Conservation (phyloP, 2,888 invertebrate genomes). For the Himalopsyche anomala region DNA sequence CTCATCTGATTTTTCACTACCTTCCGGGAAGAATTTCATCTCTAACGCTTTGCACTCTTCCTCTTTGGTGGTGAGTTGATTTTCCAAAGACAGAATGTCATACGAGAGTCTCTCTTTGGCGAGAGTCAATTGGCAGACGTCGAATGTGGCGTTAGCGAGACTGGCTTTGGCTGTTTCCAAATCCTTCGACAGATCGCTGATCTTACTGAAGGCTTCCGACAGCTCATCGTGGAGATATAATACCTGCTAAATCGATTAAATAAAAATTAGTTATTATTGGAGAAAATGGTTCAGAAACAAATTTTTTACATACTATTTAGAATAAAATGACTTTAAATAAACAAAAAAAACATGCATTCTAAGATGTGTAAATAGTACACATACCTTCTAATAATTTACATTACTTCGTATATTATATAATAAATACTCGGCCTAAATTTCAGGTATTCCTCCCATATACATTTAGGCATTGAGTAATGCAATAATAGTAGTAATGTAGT, state of each 20-base stretch:
- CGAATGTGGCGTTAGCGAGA: constrained; percentile 46
- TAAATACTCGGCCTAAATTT: too few species aligned
- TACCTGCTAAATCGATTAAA: constrained; percentile 46
- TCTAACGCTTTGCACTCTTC: constrained; percentile 62
- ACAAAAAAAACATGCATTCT: too few species aligned
- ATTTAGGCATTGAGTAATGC: too few species aligned
- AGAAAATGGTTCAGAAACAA: too few species aligned
- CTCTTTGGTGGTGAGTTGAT: constrained; percentile 55
- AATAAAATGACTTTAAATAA: too few species aligned
- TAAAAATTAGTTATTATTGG: not conserved
- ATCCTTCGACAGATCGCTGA: constrained; percentile 57
- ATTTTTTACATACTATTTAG: too few species aligned
- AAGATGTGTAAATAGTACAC: too few species aligned
- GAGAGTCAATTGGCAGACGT: constrained; percentile 53
- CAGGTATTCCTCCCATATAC: too few species aligned
- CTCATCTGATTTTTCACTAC: constrained; percentile 62
- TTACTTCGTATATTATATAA: too few species aligned
- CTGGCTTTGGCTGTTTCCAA: constrained; percentile 53
- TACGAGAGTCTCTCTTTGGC: constrained; percentile 56
- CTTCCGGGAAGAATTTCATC: constrained; percentile 54
- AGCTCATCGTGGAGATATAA: constrained; percentile 56
- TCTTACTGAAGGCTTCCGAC: constrained; percentile 54
- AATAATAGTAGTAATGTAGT: too few species aligned
- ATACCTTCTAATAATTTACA: too few species aligned
- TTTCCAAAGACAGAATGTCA: constrained; percentile 55